Conservation (phyloP, 1,140 invertebrate genomes). For the Pentalonia nigronervosa region DNA sequence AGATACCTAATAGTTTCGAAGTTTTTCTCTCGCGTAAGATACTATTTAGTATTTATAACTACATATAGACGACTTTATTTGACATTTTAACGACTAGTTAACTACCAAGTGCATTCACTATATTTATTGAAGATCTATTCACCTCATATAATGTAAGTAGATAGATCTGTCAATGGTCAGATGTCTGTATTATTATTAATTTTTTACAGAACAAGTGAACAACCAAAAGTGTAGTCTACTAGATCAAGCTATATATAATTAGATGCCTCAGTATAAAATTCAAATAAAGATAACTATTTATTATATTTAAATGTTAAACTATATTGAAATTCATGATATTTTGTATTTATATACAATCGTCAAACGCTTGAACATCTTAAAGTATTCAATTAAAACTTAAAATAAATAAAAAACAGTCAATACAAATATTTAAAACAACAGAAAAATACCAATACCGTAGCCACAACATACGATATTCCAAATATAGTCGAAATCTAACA, state of each 20-base stretch:
- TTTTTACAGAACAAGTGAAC: not conserved
- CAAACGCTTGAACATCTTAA: no score
- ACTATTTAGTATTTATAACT: not conserved
- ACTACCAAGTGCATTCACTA: not conserved
- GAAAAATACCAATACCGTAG: no score
- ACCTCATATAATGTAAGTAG: not conserved
- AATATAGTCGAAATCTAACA: no score
- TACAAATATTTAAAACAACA: no score
- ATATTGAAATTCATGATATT: no score
- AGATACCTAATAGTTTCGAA: not conserved
- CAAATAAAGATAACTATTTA: not conserved
- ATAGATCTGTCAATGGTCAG: not conserved
- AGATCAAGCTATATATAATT: not conserved
- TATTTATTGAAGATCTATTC: not conserved
- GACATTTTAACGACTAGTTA: constrained; percentile 33
- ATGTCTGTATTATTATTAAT: not conserved
- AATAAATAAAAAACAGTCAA: no score
- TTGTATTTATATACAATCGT: no score
- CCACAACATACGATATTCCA: no score
- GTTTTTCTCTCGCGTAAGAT: not conserved
- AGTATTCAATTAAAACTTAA: no score
- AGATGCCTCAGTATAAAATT: not conserved
- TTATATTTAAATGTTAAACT: no score
- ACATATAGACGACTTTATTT: constrained; percentile 18
- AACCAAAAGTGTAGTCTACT: not conserved